phyloP scores from a whole-genome alignment of 2,113 vertebrate species.

The Heterochromis multidens region DNA sequence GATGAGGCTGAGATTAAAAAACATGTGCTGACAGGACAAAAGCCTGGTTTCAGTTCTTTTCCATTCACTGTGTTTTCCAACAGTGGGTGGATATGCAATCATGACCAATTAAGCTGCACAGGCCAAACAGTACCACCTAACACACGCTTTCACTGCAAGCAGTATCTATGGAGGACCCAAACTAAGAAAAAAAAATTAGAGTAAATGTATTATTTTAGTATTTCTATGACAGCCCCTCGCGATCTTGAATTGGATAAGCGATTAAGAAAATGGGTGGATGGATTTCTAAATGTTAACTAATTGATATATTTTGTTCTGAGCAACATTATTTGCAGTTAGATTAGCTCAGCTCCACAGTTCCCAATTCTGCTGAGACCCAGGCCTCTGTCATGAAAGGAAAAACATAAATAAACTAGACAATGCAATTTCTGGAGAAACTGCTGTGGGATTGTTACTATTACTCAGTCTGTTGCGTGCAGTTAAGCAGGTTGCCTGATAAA shows the following conservation, averaged over 20 bases:
- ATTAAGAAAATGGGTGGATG: neutral
- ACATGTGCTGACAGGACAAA: neutral
- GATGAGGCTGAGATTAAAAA: neutral
- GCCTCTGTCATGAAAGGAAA: neutral
- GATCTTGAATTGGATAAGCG: neutral
- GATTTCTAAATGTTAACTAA: neutral
- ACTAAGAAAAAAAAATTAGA: neutral
- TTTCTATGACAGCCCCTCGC: rapidly evolving
- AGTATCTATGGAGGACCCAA: neutral
- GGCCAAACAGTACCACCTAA: neutral
- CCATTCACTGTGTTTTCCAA: neutral
- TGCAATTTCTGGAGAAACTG: rapidly evolving
- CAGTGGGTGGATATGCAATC: neutral
- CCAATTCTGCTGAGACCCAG: too few relatives aligned
- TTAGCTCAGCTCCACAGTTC: too few relatives aligned
- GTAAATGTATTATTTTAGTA: neutral
- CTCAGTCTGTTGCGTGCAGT: neutral
- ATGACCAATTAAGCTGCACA: neutral
- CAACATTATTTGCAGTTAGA: neutral
- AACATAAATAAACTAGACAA: neutral
- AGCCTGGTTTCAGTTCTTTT: neutral
- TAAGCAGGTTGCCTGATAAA: neutral
- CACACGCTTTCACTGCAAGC: neutral
- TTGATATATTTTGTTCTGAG: neutral
- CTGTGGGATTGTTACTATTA: rapidly evolving